Evolutionary conservation across 2,888 invertebrate species (phyloP), one percentile per base, ranked within the genome.

Genomic region (Trichacis sp.): DNA sequence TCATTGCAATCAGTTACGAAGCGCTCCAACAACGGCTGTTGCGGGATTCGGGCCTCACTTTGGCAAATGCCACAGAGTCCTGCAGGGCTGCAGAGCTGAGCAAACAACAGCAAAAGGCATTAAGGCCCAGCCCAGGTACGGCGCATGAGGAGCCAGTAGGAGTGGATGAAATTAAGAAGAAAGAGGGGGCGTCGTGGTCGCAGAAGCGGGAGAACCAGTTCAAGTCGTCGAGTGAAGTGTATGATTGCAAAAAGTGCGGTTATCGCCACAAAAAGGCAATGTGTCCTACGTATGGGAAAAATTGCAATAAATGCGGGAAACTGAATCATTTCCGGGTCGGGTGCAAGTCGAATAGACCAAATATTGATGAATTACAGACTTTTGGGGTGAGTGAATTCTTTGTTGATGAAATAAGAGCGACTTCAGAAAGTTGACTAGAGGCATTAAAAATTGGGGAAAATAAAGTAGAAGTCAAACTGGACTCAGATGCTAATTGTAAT

Each of bases 31-130:
- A 70, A 47, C 51, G 52, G 1, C 42, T 73, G 9, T 46, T 72
- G 38, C 53, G 69, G 42, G 69, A 55, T 17, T 42, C 61, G 5
- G 61, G 66, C 18, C 19, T 72, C 11, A 59, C 56, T 12, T 46
- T 73, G 15, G 36, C 57, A 15, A 52, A 63, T 20, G 60, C 66
- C 8, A 57, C 70, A 6, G 65, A 62, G 12, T 48, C 20, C 30
- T 63, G 65, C 20, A 53, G 61, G 47, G 67, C 68, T 47, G 61
- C 62, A 6, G 69, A 72, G 51, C 20, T 53, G 17, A 47, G 56
- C 15, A 48, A 14, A 30, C 5, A 5, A 1, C 56, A 48, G 47
- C 49, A 56, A 38, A 30, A 14, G 6, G 12, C 33, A 9, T 30
- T 54, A 8, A 46, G 30, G 20, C 17, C 30, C 18, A 36, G 38